Percentiles rank a stretch among this genome's conserved stretches.
Evolutionary conservation across 2,113 vertebrate genomes (phyloP).

Genomic region (Pampusana beccarii): DNA sequence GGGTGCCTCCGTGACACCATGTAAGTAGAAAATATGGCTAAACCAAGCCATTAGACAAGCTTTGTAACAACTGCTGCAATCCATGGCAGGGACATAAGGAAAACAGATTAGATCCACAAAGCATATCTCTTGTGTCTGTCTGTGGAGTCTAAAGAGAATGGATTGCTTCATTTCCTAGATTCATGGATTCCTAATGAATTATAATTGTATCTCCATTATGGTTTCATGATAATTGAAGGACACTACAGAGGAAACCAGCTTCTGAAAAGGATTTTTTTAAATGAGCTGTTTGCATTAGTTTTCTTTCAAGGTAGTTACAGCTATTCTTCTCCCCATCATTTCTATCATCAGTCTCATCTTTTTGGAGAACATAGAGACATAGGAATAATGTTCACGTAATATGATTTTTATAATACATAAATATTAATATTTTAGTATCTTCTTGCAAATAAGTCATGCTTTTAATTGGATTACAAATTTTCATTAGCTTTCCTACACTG

Average conservation of each 20-base stretch:
- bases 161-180: constrained; percentile 50
- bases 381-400: neutral
- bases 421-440: neutral
- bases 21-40: neutral
- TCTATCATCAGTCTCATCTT: neutral
- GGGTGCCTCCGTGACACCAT: too few species aligned
- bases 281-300: neutral
- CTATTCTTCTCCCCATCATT: neutral
- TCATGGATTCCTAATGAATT: constrained; percentile 30
- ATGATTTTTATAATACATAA: neutral
- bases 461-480: neutral
- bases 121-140: neutral
- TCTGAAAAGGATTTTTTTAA: neutral
- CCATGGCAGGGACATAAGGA: neutral
- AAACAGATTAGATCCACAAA: constrained; percentile 20
- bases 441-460: neutral
- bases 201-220: constrained; percentile 22
- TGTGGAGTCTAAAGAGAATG: constrained; percentile 9
- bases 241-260: neutral
- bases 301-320: neutral
- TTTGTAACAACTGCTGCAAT: neutral
- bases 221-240: constrained; percentile 22
- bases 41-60: neutral
- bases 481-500: neutral
- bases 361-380: neutral